Evolutionary conservation across 2,888 invertebrate species (phyloP).

Genomic region (Pandemis cinnamomeana): DNA sequence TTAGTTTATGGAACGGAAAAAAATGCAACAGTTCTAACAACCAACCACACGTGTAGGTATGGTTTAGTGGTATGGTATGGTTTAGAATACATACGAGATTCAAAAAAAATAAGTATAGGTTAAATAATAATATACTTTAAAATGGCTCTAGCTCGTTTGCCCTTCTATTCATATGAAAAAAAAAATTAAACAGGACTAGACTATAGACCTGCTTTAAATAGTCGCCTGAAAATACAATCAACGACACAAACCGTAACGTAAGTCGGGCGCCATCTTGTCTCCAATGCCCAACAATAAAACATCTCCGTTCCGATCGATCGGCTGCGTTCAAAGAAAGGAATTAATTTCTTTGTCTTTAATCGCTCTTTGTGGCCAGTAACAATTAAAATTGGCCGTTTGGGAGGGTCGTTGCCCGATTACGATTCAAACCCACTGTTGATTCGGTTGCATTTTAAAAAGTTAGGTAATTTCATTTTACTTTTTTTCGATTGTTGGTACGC

Average conservation of each 20-base stretch:
- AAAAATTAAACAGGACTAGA: too few species aligned
- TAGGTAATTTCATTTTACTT: conserved; percentile 22
- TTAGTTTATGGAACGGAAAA: too few species aligned
- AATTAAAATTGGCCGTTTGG: conserved; percentile 29
- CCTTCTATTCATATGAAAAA: too few species aligned
- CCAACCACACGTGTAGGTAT: neutral
- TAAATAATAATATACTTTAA: neutral
- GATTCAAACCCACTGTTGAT: conserved; percentile 37
- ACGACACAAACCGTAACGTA: neutral
- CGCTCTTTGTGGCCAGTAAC: conserved; percentile 36
- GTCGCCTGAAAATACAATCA: conserved; percentile 3
- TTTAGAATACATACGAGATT: too few species aligned
- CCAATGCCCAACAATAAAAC: conserved; percentile 19
- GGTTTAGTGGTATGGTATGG: too few species aligned
- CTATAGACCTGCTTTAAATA: neutral
- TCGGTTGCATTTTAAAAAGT: conserved; percentile 35
- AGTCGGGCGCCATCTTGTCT: conserved; percentile 35
- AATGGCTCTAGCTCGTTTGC: too few species aligned
- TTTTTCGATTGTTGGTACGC: neutral
- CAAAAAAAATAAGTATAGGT: too few species aligned
- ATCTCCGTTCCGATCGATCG: conserved; percentile 35
- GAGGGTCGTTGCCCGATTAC: conserved; percentile 37
- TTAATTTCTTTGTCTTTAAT: conserved; percentile 39
- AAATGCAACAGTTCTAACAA: too few species aligned
- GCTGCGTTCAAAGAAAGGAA: conserved; percentile 25